Evolutionary conservation across 1,140 invertebrate genomes (phyloP).

Genomic region (Cheumatopsyche charites): DNA sequence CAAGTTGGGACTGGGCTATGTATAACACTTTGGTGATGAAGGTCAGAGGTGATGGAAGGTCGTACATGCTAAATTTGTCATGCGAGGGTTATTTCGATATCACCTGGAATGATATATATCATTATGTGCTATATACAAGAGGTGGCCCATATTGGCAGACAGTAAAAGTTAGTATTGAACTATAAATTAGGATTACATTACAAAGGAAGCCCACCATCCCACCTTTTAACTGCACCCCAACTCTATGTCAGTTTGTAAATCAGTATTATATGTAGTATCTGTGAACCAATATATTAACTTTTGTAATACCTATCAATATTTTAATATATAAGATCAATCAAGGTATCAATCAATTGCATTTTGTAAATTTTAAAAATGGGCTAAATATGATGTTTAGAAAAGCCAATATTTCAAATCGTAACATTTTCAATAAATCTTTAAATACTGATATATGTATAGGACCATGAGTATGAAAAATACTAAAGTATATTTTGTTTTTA

Average conservation of each 20-base stretch:
- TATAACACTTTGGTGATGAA: slow-evolving; percentile 87
- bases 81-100: slow-evolving; percentile 76
- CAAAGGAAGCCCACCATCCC: background rate
- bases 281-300: background rate
- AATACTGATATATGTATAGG: too few species aligned
- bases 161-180: slow-evolving; percentile 73
- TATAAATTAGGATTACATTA: slow-evolving; percentile 2
- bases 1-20: slow-evolving; percentile 72
- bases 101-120: slow-evolving; percentile 82
- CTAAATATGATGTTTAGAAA: too few species aligned
- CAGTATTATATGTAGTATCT: background rate
- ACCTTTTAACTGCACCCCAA: too few species aligned
- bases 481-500: slow-evolving; percentile 55
- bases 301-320: background rate
- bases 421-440: too few species aligned
- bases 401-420: too few species aligned
- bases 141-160: slow-evolving; percentile 97
- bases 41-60: slow-evolving; percentile 89
- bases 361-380: too few species aligned
- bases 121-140: slow-evolving; percentile 85
- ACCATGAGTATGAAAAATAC: too few species aligned
- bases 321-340: background rate
- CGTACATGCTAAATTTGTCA: slow-evolving; percentile 81
- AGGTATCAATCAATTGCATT: background rate
- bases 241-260: too few species aligned